Conservation (phyloP, 2,888 invertebrate species). For the Selenia dentaria region DNA sequence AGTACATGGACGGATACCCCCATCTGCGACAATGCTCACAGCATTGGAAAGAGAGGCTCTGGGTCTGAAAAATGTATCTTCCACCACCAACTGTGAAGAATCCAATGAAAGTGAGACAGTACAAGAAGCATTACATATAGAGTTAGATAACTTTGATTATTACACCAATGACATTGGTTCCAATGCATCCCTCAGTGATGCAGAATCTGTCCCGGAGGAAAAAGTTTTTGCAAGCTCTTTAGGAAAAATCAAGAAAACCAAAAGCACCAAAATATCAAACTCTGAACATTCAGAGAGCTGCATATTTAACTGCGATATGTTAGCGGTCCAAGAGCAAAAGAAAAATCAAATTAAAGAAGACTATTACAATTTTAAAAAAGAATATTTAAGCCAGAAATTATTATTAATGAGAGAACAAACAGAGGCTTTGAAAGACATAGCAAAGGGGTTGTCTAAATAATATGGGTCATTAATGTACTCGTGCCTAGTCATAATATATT, state of each 20-base stretch:
- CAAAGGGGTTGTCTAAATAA: constrained; percentile 50
- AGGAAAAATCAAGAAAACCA: constrained; percentile 32
- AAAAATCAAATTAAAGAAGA: constrained; percentile 71
- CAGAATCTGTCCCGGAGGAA: constrained; percentile 55
- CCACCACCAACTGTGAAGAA: constrained; percentile 50
- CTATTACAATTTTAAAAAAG: constrained; percentile 72
- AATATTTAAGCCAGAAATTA: constrained; percentile 70
- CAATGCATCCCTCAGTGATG: constrained; percentile 53
- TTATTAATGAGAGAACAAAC: constrained; percentile 69
- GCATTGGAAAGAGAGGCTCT: constrained; percentile 61
- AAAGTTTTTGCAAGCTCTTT: constrained; percentile 50
- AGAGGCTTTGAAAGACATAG: constrained; percentile 72
- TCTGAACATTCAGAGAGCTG: constrained; percentile 55
- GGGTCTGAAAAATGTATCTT: constrained; percentile 54
- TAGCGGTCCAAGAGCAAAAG: constrained; percentile 63
- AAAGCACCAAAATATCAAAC: constrained; percentile 40
- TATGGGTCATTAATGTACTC: too few species aligned
- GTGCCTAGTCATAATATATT: too few species aligned
- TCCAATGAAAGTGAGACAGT: constrained; percentile 56
- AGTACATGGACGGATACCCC: constrained; percentile 51
- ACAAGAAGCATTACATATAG: constrained; percentile 28
- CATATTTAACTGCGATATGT: constrained; percentile 64
- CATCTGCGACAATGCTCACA: constrained; percentile 50
- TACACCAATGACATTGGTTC: constrained; percentile 47
- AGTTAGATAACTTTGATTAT: constrained; percentile 46